A percentile compares a stretch with the other conserved stretches of the same genome.
Evolutionary conservation across 2,113 vertebrate species (phyloP).

Genomic region (Geococcyx californianus): DNA sequence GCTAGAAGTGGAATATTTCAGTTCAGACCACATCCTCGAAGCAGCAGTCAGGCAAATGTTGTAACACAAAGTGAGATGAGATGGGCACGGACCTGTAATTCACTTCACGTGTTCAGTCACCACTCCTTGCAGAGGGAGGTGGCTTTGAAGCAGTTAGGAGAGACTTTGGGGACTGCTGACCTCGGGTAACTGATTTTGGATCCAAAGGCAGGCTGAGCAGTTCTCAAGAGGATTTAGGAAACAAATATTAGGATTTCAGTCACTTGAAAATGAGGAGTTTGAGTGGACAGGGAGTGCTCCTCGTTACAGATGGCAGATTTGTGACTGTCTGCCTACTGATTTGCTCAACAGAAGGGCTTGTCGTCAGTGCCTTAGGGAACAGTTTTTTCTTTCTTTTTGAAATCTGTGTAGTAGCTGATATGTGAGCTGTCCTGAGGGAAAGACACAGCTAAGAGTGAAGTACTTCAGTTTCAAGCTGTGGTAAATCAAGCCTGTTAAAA

Average conservation of each 20-base stretch:
- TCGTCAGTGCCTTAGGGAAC: neutral
- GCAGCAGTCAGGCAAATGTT: neutral
- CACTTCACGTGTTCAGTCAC: neutral
- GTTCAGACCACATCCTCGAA: neutral
- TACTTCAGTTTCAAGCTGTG: neutral
- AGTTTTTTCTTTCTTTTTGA: neutral
- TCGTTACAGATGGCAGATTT: neutral
- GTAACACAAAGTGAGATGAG: neutral
- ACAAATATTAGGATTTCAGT: neutral
- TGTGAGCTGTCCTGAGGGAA: constrained; percentile 3
- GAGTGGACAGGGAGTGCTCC: neutral
- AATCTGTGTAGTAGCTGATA: neutral
- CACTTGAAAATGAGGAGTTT: neutral
- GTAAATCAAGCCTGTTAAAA: neutral
- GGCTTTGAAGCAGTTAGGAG: neutral
- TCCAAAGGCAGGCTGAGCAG: neutral
- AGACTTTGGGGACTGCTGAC: neutral
- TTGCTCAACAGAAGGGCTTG: neutral
- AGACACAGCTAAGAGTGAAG: constrained; percentile 33
- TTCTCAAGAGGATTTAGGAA: neutral
- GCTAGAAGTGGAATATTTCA: constrained; percentile 10
- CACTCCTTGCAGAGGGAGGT: neutral
- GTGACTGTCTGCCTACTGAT: neutral
- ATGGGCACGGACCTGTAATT: neutral
- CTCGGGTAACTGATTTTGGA: neutral